Evolutionary conservation across 1,140 invertebrate species (phyloP).

Genomic region (Anagrus nilaparvatae): DNA sequence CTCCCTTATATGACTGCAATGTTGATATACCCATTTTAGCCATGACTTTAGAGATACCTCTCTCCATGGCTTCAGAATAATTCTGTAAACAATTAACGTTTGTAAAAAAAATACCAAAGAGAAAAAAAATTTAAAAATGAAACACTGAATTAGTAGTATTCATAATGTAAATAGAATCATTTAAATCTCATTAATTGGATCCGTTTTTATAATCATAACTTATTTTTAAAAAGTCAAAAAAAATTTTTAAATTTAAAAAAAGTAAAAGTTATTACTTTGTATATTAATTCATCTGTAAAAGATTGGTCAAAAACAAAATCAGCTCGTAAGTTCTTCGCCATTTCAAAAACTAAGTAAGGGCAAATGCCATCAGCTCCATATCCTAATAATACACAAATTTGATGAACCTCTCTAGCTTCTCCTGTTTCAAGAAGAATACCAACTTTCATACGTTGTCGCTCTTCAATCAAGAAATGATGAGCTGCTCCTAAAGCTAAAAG

Average conservation of each 20-base stretch:
- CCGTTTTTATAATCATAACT: slow-evolving; percentile 12
- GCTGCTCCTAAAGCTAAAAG: slow-evolving; percentile 84
- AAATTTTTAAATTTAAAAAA: background rate
- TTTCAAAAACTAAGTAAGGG: slow-evolving; percentile 93
- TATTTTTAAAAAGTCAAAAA: background rate
- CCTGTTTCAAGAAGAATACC: slow-evolving; percentile 88
- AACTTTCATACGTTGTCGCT: slow-evolving; percentile 92
- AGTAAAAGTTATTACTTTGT: slow-evolving; percentile 47
- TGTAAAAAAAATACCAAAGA: background rate
- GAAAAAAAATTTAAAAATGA: background rate
- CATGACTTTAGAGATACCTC: slow-evolving; percentile 87
- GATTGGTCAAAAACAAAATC: slow-evolving; percentile 69
- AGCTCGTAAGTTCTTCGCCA: slow-evolving; percentile 68
- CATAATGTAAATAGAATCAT: slow-evolving; percentile 10
- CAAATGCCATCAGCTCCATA: slow-evolving; percentile 97
- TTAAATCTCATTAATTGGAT: slow-evolving; percentile 12
- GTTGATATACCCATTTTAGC: slow-evolving; percentile 99
- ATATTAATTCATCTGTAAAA: slow-evolving; percentile 78
- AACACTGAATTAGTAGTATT: background rate
- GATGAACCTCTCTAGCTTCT: slow-evolving; percentile 92
- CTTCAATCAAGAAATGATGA: slow-evolving; percentile 93
- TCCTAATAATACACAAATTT: slow-evolving; percentile 90
- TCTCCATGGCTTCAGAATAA: slow-evolving; percentile 63
- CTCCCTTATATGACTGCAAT: slow-evolving; percentile 97
- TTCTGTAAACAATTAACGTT: slow-evolving; percentile 38